Base-by-base conservation (phyloP, 1,140 invertebrate species). In the Chironomus striatipennis region DNA sequence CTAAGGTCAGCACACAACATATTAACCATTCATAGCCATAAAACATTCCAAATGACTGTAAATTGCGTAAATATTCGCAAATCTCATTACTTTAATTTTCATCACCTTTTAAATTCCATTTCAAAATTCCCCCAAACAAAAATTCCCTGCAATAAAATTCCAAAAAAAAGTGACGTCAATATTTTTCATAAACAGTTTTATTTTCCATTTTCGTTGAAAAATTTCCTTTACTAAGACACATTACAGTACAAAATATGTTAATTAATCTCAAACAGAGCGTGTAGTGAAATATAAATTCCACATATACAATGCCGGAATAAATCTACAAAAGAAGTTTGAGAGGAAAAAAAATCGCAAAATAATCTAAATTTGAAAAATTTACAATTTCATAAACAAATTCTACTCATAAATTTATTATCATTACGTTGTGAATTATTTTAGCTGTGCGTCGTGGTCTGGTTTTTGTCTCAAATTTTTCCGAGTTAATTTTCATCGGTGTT, bases 361-460 rank as follows among this genome's bases (percentile, higher is more conserved):
- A 34, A 34, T 34, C 24, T 34, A 34, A 57, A 57, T 57, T 57
- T 57, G 47, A 57, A 57, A 57, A 57, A 57, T 57, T 57, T 57
- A 57, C 47, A 57, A 57, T 21, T 70, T 18, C 65, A 70, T 70
- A 70, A 70, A 70, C 65, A 70, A 70, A 70, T 18, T 17, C 17
- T 18, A 34, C 17, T 70, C 65, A 70, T 70, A 70, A 70, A 70
- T 70, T 70, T 70, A 70, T 70, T 70, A 70, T 70, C 65, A 70
- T 21, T 70, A 10, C 65, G 65, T 70, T 18, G 65, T 70, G 20
- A 70, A 10, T 70, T 70, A 70, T 70, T 18, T 21, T 21, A 20
- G 17, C 7, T 57, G 17, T 70, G 8, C 17, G 47, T 34, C 24
- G 17, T 8, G 2, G 17, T 70, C 65, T 70, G 65, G 17, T 20